Evolutionary conservation across 2,113 vertebrate genomes (phyloP).

Genomic region (Haemorhous mexicanus): DNA sequence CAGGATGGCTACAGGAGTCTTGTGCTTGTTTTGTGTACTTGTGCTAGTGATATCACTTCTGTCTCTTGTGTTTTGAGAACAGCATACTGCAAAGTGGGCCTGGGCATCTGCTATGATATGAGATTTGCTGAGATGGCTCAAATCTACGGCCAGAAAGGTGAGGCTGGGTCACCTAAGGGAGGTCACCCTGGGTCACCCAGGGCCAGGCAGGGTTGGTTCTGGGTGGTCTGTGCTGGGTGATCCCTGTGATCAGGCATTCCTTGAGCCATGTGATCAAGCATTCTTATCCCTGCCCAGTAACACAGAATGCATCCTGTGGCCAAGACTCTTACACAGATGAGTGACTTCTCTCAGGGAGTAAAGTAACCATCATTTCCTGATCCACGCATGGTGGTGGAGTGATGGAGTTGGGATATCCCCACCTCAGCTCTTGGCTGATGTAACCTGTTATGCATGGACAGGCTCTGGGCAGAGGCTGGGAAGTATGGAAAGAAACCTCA

Average conservation of each 20-base stretch:
- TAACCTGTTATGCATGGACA: accelerated
- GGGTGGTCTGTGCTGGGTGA: accelerated
- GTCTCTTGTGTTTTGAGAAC: constrained; percentile 63
- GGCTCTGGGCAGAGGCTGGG: neutral
- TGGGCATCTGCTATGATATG: constrained; percentile 97
- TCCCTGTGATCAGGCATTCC: neutral
- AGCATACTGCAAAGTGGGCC: constrained; percentile 95
- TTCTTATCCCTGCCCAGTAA: accelerated
- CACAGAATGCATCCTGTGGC: neutral
- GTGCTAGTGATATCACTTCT: neutral
- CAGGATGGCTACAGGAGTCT: neutral
- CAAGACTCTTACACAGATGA: neutral
- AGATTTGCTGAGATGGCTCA: constrained; percentile 96
- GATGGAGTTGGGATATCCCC: neutral
- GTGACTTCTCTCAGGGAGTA: neutral
- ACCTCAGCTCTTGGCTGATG: neutral
- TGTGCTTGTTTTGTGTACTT: neutral
- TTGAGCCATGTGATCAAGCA: neutral
- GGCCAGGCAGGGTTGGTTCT: neutral
- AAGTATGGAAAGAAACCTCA: neutral
- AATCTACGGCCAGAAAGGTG: constrained; percentile 90
- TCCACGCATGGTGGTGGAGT: neutral
- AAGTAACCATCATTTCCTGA: neutral
- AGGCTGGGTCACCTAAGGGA: neutral
- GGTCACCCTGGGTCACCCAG: neutral